Percentiles rank a stretch among this genome's conserved stretches.
Conservation (phyloP, 2,888 invertebrate genomes). For the Andrena haemorrhoa region DNA sequence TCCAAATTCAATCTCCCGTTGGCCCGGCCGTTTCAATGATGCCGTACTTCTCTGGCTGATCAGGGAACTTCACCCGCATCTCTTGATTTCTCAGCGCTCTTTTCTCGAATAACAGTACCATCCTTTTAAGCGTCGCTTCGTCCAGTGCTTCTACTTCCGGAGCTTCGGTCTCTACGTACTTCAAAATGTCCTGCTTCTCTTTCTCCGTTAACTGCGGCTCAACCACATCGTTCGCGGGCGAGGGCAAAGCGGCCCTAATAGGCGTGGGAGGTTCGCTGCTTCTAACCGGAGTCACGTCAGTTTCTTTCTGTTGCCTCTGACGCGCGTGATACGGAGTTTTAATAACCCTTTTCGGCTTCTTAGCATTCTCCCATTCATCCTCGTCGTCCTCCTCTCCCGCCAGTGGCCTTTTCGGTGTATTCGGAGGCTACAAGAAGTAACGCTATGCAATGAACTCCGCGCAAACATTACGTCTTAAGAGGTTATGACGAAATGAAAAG, state of each 20-base stretch:
- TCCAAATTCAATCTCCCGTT: background rate
- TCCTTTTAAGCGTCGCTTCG: constrained; percentile 94
- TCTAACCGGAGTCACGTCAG: constrained; percentile 66
- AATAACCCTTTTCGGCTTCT: constrained; percentile 86
- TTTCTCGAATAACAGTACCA: constrained; percentile 97
- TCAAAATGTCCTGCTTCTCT: constrained; percentile 92
- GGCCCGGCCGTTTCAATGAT: background rate
- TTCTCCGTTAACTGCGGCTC: constrained; percentile 89
- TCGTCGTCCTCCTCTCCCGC: constrained; percentile 89
- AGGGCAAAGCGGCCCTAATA: constrained; percentile 84
- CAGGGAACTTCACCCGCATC: constrained; percentile 99
- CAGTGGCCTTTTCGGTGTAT: constrained; percentile 91
- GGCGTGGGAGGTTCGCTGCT: constrained; percentile 78
- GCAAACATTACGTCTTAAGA: background rate
- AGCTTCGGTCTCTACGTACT: constrained; percentile 93
- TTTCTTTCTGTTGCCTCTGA: constrained; percentile 82
- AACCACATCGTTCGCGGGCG: constrained; percentile 86
- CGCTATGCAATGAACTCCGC: background rate
- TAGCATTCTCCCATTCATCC: constrained; percentile 88
- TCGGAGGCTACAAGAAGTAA: constrained; percentile 89
- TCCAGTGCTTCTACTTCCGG: constrained; percentile 95
- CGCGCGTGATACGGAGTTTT: constrained; percentile 85
- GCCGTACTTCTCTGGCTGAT: constrained; percentile 94
- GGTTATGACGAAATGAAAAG: constrained; percentile 31
- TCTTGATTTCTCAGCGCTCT: constrained; percentile 97